Evolutionary conservation across 1,140 invertebrate species (phyloP), one percentile per base, ranked within the genome.

Genomic region (Probaryconus sp.): DNA sequence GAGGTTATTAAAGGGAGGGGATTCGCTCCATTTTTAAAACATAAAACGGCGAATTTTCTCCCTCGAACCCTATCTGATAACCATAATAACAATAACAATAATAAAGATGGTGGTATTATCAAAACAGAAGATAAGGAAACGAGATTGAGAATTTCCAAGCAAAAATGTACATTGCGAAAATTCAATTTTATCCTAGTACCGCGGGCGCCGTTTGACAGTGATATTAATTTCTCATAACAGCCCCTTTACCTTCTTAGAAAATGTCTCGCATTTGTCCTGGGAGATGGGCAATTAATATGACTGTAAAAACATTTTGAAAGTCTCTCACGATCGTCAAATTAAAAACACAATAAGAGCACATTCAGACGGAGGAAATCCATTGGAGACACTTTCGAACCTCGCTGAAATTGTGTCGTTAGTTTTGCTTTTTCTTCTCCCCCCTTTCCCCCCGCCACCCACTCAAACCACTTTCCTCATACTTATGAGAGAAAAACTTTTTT

Each of bases 211-310:
- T 69, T 53, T 60, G 56, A 69, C 48, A 55, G 55, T 61, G 55
- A 61, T 61, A 60, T 69, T 69, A 69, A 69, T 69, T 61, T 55
- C 40, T 50, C 55, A 48, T 61, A 61, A 69, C 47, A 43, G 40
- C 7, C 47, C 18, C 31, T 53, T 69, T 61, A 26, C 18, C n/a
- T 35, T 30, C 26, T 48, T 33, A 7, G 20, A 37, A 51, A 51
- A 42, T 50, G 45, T 30, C 43, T 31, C 2, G 35, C 16, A 24
- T 30, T 56, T 38, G 37, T 56, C 5, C 11, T 31, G n/a, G 9
- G 38, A 69, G 47, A 60, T 53, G 24, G 47, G 9, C 55, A 69
- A 69, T 69, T 69, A 45, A 60, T 60, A 55, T 45, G 30, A 60
- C 50, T 60, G 45, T 43, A 53, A 69, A 60, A 60, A 69, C 55